These are phyloP conservation scores for Gouania willdenowi DNA, from an alignment of 2,797 vertebrate species.

Conservation along the genomic window DNA sequence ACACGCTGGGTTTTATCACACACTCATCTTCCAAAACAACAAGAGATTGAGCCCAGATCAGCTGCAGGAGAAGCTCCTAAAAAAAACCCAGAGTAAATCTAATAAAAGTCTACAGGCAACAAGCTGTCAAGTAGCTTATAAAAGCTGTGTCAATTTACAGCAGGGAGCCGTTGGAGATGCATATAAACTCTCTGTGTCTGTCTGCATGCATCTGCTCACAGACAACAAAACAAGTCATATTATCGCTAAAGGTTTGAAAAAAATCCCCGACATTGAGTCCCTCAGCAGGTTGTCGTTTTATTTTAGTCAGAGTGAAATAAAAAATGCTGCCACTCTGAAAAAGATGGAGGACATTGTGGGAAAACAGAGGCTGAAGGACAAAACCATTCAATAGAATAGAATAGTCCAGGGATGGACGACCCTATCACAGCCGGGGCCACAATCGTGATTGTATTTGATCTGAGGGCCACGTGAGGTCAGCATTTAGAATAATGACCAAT, in stretches of 20 bases:
- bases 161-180: constrained; percentile 10
- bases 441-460: no score
- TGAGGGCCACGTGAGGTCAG: no score
- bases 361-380: constrained; percentile 26
- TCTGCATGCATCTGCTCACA: constrained; percentile 19
- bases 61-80: constrained; percentile 17
- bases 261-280: no score
- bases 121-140: constrained; percentile 10
- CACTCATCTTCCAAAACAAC: constrained; percentile 34
- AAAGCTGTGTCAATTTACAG: constrained; percentile 13
- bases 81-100: constrained; percentile 1
- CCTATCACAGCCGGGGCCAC: no score
- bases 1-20: constrained; percentile 40
- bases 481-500: no score
- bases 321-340: constrained; percentile 21
- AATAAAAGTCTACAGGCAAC: constrained; percentile 22
- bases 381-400: no score
- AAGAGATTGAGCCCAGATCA: constrained; percentile 20
- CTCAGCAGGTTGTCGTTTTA: constrained; percentile 28
- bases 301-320: constrained; percentile 21
- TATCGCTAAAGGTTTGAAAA: no score
- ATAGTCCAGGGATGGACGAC: no score
- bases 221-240: constrained; percentile 35
- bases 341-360: constrained; percentile 2
- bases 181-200: constrained; percentile 13